A percentile compares a stretch with the other conserved stretches of the same genome.
Evolutionary conservation across 2,113 vertebrate genomes (phyloP).

Genomic region (Sterrhoptilus dennistouni): DNA sequence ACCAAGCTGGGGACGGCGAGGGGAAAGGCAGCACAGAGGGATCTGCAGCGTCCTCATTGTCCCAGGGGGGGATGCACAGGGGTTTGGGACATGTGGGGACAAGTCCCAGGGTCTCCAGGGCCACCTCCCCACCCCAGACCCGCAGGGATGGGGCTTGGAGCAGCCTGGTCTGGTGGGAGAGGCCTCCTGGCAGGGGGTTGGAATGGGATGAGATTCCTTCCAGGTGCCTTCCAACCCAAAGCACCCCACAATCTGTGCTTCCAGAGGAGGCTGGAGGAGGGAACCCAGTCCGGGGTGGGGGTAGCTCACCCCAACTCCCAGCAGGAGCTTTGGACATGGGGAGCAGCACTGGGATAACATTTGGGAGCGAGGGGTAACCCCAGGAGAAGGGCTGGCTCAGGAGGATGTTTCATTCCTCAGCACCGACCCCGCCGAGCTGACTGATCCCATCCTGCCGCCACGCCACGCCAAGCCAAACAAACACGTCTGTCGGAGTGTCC

Average conservation of each 20-base stretch:
- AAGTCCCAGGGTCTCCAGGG: background rate
- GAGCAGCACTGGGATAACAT: background rate
- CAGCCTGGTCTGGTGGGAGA: background rate
- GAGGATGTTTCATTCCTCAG: background rate
- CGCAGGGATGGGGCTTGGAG: background rate
- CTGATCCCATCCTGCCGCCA: background rate
- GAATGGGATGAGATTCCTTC: background rate
- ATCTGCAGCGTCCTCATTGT: background rate
- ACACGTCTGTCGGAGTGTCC: background rate
- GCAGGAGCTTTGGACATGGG: background rate
- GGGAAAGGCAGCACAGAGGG: background rate
- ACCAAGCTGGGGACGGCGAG: background rate
- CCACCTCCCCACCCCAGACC: fast-evolving
- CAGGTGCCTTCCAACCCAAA: background rate
- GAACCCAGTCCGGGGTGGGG: fast-evolving
- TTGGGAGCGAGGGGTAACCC: background rate
- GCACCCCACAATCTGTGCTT: fast-evolving
- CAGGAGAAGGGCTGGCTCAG: fast-evolving
- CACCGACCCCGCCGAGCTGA: background rate
- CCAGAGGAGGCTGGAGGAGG: background rate
- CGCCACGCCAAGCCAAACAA: background rate
- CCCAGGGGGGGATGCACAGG: fast-evolving
- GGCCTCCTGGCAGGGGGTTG: background rate
- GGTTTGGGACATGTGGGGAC: background rate
- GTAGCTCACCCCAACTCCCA: background rate